phyloP scores from a whole-genome alignment of 2,797 vertebrate species.

The Dryobates pubescens region DNA sequence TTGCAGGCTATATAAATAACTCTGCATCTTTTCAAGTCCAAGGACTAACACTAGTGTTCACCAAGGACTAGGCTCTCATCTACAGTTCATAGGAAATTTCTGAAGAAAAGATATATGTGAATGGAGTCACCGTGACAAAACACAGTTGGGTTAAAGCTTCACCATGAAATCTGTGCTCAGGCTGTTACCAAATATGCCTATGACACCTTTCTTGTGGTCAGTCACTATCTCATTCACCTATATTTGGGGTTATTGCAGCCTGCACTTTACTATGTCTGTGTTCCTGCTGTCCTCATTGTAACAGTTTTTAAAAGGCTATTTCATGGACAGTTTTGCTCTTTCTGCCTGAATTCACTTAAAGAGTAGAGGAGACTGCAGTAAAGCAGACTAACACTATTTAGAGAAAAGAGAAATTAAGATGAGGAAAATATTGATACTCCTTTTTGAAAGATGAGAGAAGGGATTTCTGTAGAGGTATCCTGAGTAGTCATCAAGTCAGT shows the following conservation, averaged over 20 bases:
- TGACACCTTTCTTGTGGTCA: not conserved
- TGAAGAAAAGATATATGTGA: not conserved
- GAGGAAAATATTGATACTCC: not conserved
- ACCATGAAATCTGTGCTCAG: not conserved
- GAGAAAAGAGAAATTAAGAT: not conserved
- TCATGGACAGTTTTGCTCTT: not conserved
- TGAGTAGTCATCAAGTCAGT: not conserved
- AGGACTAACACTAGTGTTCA: not conserved
- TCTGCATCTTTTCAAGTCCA: not conserved
- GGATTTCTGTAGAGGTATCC: not conserved
- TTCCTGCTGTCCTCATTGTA: not conserved
- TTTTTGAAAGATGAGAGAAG: not conserved
- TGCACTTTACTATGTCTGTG: not conserved
- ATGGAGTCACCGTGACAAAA: not conserved
- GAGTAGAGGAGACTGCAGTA: not conserved
- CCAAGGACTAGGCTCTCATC: not conserved
- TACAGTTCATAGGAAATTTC: not conserved
- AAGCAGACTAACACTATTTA: not conserved
- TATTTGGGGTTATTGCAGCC: not conserved
- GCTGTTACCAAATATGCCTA: not conserved
- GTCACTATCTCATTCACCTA: fast-evolving
- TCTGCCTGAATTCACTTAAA: not conserved
- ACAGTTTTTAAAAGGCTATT: not conserved
- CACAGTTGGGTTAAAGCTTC: not conserved
- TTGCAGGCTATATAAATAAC: not conserved